Evolutionary conservation across 2,797 vertebrate species (phyloP), one percentile per base, ranked within the genome.

Genomic region (Tauraco hartlaubi): DNA sequence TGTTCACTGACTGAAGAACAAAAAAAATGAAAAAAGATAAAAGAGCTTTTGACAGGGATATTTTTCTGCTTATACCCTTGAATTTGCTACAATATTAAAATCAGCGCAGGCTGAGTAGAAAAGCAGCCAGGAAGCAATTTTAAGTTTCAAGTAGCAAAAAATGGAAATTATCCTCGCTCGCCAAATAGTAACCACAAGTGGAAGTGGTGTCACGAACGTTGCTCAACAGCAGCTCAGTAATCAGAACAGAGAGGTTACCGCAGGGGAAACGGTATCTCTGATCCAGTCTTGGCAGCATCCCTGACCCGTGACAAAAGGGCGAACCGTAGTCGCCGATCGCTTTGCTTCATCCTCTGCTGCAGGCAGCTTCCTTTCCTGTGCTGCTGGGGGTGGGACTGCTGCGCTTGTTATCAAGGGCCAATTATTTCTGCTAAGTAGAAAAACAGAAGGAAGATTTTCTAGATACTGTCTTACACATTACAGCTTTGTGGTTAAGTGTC

Each of bases 141-240:
- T 18, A 85, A 74, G 8, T 83, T 95, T 67, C 35, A 43, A 76
- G 35, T 6, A 71, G 15, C 14, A 80, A 92, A 71, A 84, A 81
- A 54, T 12, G 2, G 22, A 78, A 89, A 44, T 64, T 31, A 43
- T 52, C 39, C 48, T 74, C 76, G 12, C 43, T 62, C 2, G 4
- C 35, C 52, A 88, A 81, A 84, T 12, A 69, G 43, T 49, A 90
- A 66, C 51, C 39, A 29, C n/a, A n/a, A 85, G n/a, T 6, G 8
- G 64, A 82, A 90, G 59, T 9, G 23, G 39, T 43, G 6, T 61
- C 64, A 62, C 2, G 35, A 81, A n/a, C 1, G 1, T 25, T 68
- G 43, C 62, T 75, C 39, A 77, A 44, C 39, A 51, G 39, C 35
- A 35, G 23, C 41, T 76, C 46, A 2, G 16, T 29, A 44, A 31